phyloP scores from a whole-genome alignment of 2,113 vertebrate species.

The Ptyas mucosa region DNA sequence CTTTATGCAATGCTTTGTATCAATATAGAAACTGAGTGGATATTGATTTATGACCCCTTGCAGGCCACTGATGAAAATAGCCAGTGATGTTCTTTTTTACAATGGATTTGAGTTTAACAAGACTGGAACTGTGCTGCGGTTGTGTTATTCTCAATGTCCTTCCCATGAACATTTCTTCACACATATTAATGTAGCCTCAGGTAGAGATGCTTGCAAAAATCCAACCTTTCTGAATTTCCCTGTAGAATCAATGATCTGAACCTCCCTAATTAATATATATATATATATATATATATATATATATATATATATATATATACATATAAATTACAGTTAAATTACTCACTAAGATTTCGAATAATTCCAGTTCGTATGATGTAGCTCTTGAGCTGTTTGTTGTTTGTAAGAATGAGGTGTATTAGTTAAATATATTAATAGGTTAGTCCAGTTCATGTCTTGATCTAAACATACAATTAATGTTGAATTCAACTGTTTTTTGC shows the following conservation, averaged over 20 bases:
- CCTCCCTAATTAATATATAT: no score
- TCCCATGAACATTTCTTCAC: background rate
- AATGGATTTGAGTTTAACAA: background rate
- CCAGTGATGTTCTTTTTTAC: background rate
- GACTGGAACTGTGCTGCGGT: background rate
- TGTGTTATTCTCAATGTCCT: background rate
- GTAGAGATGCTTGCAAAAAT: background rate
- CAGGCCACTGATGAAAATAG: background rate
- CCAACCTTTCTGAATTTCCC: background rate
- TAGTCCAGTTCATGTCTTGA: background rate
- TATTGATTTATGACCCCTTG: background rate
- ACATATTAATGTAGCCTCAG: background rate
- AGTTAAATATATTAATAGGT: background rate
- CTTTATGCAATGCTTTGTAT: background rate
- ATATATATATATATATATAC: no score
- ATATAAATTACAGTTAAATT: background rate
- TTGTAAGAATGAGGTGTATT: background rate
- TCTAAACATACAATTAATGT: background rate
- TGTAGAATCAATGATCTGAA: background rate
- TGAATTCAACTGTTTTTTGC: background rate
- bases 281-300: no score
- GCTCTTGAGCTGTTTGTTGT: background rate
- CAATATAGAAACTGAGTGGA: background rate
- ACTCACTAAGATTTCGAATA: background rate
- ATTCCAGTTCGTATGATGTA: no score